Conservation (phyloP, 2,797 vertebrate species). For the Cyprinodon diabolis region DNA sequence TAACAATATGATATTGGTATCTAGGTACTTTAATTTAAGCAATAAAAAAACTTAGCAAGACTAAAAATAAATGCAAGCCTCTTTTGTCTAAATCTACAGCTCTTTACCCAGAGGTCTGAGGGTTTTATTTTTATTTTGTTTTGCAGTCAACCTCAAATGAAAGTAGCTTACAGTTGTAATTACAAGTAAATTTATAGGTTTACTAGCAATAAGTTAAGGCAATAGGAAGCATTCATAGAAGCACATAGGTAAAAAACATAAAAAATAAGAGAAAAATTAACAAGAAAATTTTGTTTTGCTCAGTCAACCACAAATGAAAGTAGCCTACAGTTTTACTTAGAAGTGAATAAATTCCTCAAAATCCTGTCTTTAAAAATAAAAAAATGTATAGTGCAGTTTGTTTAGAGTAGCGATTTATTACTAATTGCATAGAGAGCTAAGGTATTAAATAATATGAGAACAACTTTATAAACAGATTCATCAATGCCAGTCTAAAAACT, state of each 20-base stretch:
- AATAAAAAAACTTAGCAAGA: neutral
- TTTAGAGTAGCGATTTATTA: neutral
- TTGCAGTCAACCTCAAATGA: neutral
- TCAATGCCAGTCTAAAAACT: conserved; percentile 24
- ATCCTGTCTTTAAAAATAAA: neutral
- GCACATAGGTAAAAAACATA: too few species aligned
- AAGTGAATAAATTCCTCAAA: neutral
- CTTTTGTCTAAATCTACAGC: neutral
- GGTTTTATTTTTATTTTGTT: neutral
- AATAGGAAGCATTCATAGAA: too few species aligned
- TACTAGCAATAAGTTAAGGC: too few species aligned
- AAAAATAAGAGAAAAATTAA: too few species aligned
- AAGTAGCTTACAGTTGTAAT: neutral
- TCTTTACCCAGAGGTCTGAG: neutral
- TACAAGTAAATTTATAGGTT: neutral
- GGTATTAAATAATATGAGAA: neutral
- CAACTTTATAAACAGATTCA: conserved; percentile 31
- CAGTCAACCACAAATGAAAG: neutral
- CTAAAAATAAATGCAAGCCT: neutral
- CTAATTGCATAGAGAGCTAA: neutral
- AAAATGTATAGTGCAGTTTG: too few species aligned
- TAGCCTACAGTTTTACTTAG: neutral
- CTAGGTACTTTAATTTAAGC: too few species aligned
- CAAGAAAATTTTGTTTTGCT: neutral
- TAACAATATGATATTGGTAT: too few species aligned